Conservation (phyloP, 2,797 vertebrate genomes). For the Acridotheres tristis region DNA sequence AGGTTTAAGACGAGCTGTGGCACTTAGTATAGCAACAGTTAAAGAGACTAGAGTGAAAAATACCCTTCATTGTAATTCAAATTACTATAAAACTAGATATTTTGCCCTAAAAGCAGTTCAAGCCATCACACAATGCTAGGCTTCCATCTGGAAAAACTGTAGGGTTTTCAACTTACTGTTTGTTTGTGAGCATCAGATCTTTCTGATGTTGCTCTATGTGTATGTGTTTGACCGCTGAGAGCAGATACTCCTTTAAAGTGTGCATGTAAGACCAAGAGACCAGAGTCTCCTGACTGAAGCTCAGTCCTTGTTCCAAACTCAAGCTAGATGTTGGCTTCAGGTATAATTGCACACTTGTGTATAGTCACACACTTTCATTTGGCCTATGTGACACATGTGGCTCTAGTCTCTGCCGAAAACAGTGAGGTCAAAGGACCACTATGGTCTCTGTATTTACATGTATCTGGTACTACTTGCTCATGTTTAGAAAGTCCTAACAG, state of each 20-base stretch:
- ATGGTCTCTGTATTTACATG: accelerated
- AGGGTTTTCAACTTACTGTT: not conserved
- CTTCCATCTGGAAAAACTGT: not conserved
- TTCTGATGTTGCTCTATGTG: not conserved
- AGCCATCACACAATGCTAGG: not conserved
- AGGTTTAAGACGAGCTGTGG: constrained; percentile 28
- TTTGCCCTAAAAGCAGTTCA: not conserved
- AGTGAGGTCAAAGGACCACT: not conserved
- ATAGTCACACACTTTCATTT: not conserved
- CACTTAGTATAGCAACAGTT: not conserved
- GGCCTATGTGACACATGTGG: not conserved
- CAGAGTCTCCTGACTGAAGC: not conserved
- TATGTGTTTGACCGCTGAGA: not conserved
- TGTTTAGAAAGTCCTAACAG: not conserved
- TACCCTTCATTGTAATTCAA: not conserved
- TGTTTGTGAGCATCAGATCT: not conserved
- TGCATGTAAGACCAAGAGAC: not conserved
- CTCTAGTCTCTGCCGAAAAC: not conserved
- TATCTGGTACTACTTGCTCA: not conserved
- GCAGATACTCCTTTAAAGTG: not conserved
- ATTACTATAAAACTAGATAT: constrained; percentile 18
- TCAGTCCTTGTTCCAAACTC: not conserved
- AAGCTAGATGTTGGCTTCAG: not conserved
- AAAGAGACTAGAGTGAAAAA: constrained; percentile 28
- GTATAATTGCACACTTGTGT: not conserved